Conservation (phyloP, 2,888 invertebrate species). For the Hypena proboscidalis region DNA sequence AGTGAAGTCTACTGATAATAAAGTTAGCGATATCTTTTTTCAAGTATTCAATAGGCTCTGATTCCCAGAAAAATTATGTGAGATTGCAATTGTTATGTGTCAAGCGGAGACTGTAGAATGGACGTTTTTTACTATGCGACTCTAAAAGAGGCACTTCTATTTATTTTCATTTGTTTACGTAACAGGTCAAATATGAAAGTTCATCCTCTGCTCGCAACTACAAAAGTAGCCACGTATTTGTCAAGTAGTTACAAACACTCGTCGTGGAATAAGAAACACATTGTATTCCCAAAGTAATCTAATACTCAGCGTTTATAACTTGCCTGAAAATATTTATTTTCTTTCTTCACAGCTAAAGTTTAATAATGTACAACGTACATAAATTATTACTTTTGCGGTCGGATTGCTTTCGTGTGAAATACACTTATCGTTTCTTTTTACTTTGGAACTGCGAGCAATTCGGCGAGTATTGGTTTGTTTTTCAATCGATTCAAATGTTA, state of each 20-base stretch:
- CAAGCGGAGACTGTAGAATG: too few relatives aligned
- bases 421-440: slow-evolving; percentile 8
- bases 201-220: slow-evolving; percentile 17
- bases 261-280: slow-evolving; percentile 48
- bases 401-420: slow-evolving; percentile 21
- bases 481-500: too few relatives aligned
- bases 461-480: slow-evolving; percentile 3
- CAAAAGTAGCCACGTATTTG: slow-evolving; percentile 46
- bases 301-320: slow-evolving; percentile 41
- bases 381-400: slow-evolving; percentile 28
- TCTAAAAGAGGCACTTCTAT: too few relatives aligned
- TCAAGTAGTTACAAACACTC: slow-evolving; percentile 41
- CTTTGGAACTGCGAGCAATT: slow-evolving; percentile 1
- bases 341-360: slow-evolving; percentile 29
- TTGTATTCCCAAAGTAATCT: slow-evolving; percentile 44
- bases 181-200: slow-evolving; percentile 23
- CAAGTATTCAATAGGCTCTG: too few relatives aligned
- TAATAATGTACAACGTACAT: slow-evolving; percentile 37
- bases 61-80: too few relatives aligned
- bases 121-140: too few relatives aligned
- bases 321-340: slow-evolving; percentile 30
- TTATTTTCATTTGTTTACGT: too few relatives aligned
- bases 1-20: too few relatives aligned
- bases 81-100: too few relatives aligned
- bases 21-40: too few relatives aligned